Conservation (phyloP, 2,113 vertebrate species). For the Phalacrocorax aristotelis region DNA sequence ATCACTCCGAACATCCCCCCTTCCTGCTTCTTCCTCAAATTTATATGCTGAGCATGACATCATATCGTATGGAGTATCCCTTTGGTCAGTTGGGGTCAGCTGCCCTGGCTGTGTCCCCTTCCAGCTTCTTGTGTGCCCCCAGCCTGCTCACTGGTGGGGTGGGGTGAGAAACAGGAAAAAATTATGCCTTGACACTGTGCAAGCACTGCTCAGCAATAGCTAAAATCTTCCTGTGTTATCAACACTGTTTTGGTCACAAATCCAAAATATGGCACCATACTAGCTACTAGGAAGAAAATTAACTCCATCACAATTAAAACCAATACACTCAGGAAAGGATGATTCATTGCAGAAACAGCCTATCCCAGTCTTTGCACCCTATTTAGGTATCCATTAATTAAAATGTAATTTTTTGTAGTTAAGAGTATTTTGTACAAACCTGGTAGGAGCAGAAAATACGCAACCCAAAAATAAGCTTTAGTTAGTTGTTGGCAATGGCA, state of each 20-base stretch:
- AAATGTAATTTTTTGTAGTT: background rate
- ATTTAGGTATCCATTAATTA: background rate
- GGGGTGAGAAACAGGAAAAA: background rate
- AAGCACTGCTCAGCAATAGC: background rate
- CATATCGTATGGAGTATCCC: background rate
- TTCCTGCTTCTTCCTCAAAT: background rate
- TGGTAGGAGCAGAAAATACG: background rate
- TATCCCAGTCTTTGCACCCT: background rate
- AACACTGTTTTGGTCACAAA: background rate
- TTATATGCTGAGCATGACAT: background rate
- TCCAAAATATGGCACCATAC: background rate
- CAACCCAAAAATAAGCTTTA: background rate
- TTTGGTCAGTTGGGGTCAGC: background rate
- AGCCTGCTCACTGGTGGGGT: background rate
- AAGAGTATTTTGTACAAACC: background rate
- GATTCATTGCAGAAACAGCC: background rate
- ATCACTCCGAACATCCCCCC: background rate
- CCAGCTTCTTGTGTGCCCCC: background rate
- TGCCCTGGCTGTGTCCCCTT: background rate
- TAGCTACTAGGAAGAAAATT: background rate
- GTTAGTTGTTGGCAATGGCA: background rate
- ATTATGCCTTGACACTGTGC: rapidly evolving
- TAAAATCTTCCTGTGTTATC: background rate
- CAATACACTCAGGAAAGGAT: background rate
- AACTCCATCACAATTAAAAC: background rate